A percentile compares a stretch with the other conserved stretches of the same genome.
phyloP scores from a whole-genome alignment of 2,113 vertebrate species.

The Megaceryle maxima region DNA sequence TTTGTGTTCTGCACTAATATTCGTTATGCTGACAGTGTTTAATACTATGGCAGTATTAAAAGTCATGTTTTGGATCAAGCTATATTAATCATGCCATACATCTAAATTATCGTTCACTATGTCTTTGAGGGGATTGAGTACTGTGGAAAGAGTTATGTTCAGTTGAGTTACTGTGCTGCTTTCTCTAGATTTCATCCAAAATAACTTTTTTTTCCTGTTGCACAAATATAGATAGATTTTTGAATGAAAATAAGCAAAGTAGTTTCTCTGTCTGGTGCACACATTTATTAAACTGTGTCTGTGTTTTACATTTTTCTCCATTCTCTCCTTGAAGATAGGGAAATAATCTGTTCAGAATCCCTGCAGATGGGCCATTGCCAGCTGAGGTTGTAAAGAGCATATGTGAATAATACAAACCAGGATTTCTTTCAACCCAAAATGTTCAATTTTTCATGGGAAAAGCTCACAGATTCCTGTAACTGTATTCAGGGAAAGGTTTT shows the following conservation, averaged over 20 bases:
- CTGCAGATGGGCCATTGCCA: not conserved
- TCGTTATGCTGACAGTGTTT: constrained; percentile 46
- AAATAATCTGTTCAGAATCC: not conserved
- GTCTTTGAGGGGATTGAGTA: not conserved
- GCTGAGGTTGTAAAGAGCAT: not conserved
- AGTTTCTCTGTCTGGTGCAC: not conserved
- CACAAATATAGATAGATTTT: not conserved
- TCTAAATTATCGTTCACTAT: not conserved
- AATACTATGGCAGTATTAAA: constrained; percentile 39
- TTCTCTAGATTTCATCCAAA: not conserved
- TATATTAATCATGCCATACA: constrained; percentile 23
- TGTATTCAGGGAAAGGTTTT: not conserved
- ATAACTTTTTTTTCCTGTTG: not conserved
- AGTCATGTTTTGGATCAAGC: constrained; percentile 27
- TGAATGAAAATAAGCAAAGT: not conserved
- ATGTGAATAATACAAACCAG: not conserved
- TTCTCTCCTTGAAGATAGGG: not conserved
- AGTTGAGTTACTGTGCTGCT: not conserved
- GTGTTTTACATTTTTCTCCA: not conserved
- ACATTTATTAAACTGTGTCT: not conserved
- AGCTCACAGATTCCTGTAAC: not conserved
- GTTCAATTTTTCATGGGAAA: not conserved
- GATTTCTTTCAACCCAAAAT: not conserved
- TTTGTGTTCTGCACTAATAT: constrained; percentile 39
- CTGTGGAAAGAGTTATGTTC: not conserved